Percentiles rank a stretch among this genome's conserved stretches.
phyloP scores from a whole-genome alignment of 2,113 vertebrate genomes.

The Fregetta grallaria region DNA sequence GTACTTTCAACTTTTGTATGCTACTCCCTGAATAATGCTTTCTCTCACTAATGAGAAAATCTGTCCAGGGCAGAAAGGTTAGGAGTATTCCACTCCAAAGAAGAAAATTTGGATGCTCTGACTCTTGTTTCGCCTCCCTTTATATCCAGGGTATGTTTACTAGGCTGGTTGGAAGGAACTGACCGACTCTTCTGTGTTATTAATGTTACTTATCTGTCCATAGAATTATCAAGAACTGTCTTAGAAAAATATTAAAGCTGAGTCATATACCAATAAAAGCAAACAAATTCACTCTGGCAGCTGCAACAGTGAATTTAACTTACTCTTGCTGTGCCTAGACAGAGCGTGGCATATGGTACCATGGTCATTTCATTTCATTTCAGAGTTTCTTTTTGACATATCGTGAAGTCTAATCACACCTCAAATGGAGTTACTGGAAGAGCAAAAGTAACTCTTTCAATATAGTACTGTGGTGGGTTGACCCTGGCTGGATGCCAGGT shows the following conservation, averaged over 20 bases:
- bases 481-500: background rate
- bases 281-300: conserved; percentile 39
- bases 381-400: conserved; percentile 16
- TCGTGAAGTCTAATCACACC: background rate
- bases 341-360: background rate
- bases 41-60: background rate
- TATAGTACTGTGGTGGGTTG: background rate
- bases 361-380: conserved; percentile 38
- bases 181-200: background rate
- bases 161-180: background rate
- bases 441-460: background rate
- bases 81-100: background rate
- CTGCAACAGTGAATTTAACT: conserved; percentile 31
- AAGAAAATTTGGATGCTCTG: background rate
- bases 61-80: background rate
- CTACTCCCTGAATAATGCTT: background rate
- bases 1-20: background rate
- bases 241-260: conserved; percentile 46
- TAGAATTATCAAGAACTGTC: conserved; percentile 10
- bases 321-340: background rate
- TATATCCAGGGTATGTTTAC: background rate
- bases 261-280: conserved; percentile 39
- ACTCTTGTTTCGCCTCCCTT: background rate
- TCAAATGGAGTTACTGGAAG: conserved; percentile 9
- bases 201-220: background rate